These are phyloP conservation scores for Megaustenia siamemsis DNA, from an alignment of 2,888 invertebrate species.

Conservation along the genomic window DNA sequence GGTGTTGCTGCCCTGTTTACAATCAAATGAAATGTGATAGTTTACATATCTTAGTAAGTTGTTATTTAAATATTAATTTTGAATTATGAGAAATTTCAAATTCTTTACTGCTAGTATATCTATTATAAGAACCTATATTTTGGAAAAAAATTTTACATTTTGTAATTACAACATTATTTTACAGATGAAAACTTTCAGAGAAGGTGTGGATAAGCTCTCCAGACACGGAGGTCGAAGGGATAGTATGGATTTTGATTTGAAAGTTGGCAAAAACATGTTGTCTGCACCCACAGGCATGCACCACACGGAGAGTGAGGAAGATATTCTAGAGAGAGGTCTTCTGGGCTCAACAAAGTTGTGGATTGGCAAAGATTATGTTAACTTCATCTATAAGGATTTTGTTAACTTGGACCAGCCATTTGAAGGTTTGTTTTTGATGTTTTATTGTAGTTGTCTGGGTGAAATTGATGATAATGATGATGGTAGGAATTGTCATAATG, in stretches of 20 bases:
- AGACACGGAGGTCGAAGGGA: constrained; percentile 31
- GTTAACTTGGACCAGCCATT: constrained; percentile 92
- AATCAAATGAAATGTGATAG: too few relatives aligned
- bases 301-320: constrained; percentile 59
- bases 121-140: too few relatives aligned
- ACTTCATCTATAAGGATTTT: constrained; percentile 97
- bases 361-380: constrained; percentile 97
- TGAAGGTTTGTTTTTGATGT: constrained; percentile 81
- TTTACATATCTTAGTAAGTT: too few relatives aligned
- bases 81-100: too few relatives aligned
- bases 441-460: not conserved
- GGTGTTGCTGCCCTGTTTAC: too few relatives aligned
- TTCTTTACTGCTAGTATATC: too few relatives aligned
- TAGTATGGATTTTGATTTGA: constrained; percentile 11
- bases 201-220: constrained; percentile 46
- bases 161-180: too few relatives aligned
- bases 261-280: constrained; percentile 19
- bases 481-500: too few relatives aligned
- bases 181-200: constrained; percentile 46
- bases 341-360: constrained; percentile 91
- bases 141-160: too few relatives aligned
- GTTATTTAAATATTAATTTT: too few relatives aligned
- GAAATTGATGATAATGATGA: not conserved
- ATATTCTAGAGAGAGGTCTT: constrained; percentile 75
- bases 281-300: constrained; percentile 46